Percentiles rank a stretch among this genome's conserved stretches.
These are phyloP conservation scores for Candidula unifasciata DNA, from an alignment of 2,888 invertebrate genomes.

Conservation along the genomic window DNA sequence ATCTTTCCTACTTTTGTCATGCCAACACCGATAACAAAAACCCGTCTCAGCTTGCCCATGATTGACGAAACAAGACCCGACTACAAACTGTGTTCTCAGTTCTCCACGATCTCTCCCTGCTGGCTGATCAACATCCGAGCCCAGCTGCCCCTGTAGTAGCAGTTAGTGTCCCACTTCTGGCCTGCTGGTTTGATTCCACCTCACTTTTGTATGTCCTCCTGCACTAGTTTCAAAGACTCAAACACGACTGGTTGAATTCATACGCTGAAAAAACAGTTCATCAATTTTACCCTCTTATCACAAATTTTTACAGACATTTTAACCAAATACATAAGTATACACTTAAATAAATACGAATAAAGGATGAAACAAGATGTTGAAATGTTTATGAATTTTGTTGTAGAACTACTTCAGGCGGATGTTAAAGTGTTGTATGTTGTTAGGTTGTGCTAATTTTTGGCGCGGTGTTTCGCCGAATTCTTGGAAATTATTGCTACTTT, in stretches of 20 bases:
- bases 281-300: background rate
- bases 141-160: too few relatives aligned
- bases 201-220: constrained; percentile 16
- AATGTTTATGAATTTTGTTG: background rate
- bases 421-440: constrained; percentile 56
- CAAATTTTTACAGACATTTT: background rate
- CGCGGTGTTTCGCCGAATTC: constrained; percentile 66
- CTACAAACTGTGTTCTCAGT: too few relatives aligned
- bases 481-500: constrained; percentile 48
- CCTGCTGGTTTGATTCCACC: constrained; percentile 38
- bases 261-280: constrained; percentile 42
- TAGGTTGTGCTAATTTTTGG: constrained; percentile 72
- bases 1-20: constrained; percentile 89
- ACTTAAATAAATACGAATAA: background rate
- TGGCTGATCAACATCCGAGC: too few relatives aligned
- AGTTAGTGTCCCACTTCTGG: background rate
- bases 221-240: constrained; percentile 45
- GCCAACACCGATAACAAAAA: constrained; percentile 95
- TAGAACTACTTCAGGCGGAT: constrained; percentile 49
- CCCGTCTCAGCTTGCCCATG: constrained; percentile 74
- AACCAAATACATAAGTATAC: background rate
- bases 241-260: constrained; percentile 36
- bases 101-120: too few relatives aligned
- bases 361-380: background rate
- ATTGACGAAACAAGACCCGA: background rate